Conservation (phyloP, 2,888 invertebrate species). For the Drosophila limbata region DNA sequence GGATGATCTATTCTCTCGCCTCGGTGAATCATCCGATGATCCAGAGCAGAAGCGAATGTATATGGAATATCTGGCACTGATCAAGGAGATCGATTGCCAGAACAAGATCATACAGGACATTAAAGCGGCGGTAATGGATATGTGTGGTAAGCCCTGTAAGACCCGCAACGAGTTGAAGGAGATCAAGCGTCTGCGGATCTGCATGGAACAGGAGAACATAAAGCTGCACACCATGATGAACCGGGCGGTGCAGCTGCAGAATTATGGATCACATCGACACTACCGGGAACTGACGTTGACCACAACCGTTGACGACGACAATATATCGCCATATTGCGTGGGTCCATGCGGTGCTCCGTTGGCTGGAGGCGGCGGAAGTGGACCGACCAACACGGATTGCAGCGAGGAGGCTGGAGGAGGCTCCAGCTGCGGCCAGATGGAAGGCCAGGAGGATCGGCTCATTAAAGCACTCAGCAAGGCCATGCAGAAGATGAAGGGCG, state of each 20-base stretch:
- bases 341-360: slow-evolving; percentile 27
- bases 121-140: slow-evolving; percentile 76
- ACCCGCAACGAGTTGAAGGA: slow-evolving; percentile 78
- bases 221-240: slow-evolving; percentile 81
- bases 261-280: slow-evolving; percentile 77
- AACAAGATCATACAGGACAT: slow-evolving; percentile 80
- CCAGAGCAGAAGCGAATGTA: slow-evolving; percentile 78
- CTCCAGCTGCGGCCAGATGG: slow-evolving; percentile 41
- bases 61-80: slow-evolving; percentile 77
- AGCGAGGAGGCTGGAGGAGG: slow-evolving; percentile 40
- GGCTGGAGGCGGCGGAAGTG: slow-evolving; percentile 21
- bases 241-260: slow-evolving; percentile 80
- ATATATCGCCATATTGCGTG: slow-evolving; percentile 64
- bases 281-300: slow-evolving; percentile 79
- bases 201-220: slow-evolving; percentile 82
- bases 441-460: slow-evolving; percentile 65
- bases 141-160: slow-evolving; percentile 72
- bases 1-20: slow-evolving; percentile 69
- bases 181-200: slow-evolving; percentile 77
- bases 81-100: slow-evolving; percentile 82
- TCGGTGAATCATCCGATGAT: slow-evolving; percentile 78
- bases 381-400: slow-evolving; percentile 50
- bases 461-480: slow-evolving; percentile 66
- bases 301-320: slow-evolving; percentile 83
- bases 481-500: slow-evolving; percentile 79